Base-by-base conservation (phyloP, 2,797 vertebrate species). In the Stomatorhinus walkeri region DNA sequence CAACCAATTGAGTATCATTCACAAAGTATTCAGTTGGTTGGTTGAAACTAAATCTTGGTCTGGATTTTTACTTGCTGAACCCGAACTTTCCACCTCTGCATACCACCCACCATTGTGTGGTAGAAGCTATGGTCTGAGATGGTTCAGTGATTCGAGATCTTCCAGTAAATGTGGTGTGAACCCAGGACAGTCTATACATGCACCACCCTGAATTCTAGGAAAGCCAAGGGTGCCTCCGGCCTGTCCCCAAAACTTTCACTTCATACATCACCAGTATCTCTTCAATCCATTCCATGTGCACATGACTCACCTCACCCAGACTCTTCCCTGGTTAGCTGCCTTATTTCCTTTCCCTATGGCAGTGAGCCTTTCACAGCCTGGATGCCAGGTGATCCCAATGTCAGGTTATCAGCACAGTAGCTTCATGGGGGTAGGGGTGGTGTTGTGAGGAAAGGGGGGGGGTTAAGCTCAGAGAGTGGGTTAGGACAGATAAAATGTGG, bases 401-500 rank as follows among this genome's bases (percentile, higher is more conserved):
- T 46, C 40, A 46, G 76, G 76, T 81, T 81, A 81, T 81, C 76
- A 16, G 19, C 76, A 81, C 40, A n/a, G 76, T 46, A 43, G 76
- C 40, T 46, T 43, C 19, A 81, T 81, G 52, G 52, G 85, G 32
- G 32, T 19, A 7, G 5, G 28, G 16, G 52, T 16, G 28, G 16
- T 56, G 52, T 6, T 56, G 52, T 87, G 85, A 56, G 10, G 52
- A 59, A 54, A 3, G 36, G 36, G 36, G 36, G 36, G 48, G 22
- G 14, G 4, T 14, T 56, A 54, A 22, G 12, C 49, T 32, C 49
- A 19, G 24, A 28, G 22, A 28, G 49, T 28, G n/a, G 51, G 85
- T 36, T 64, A 81, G 52, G 76, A 24, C 43, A 89, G 90, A 91
- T 91, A 90, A 89, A 54, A 86, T 43, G 87, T 89, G 85, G 61